Evolutionary conservation across 2,888 invertebrate species (phyloP), one percentile per base, ranked within the genome.

Genomic region (Macrophya alboannulata): DNA sequence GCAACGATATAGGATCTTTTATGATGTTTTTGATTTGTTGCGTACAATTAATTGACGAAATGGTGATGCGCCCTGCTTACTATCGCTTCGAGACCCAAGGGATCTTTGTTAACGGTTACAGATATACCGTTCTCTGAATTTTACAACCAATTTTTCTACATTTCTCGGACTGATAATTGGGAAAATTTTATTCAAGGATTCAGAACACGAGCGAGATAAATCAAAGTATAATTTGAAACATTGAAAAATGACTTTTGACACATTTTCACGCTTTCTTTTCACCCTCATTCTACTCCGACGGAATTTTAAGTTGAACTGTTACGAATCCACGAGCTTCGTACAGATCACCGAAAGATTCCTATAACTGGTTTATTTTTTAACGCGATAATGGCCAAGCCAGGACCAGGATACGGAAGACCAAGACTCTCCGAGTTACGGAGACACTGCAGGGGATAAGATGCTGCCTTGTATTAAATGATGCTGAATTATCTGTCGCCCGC

Each of bases 401-500:
- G 37, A 79, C 40, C 79, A 79, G 79, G 79, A 79, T 43, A 62
- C 81, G 62, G 43, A 81, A 81, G 62, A 81, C 43, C 72, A 21
- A 74, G 45, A 62, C 59, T 21, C n/a, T 17, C 25, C 4, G 25
- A 76, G 76, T 76, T 12, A 48, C 76, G 76, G 51, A 31, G 74
- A 43, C 40, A 40, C 62, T 21, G 43, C n/a, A n/a, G n/a, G 8
- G 62, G 40, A 81, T 43, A n/a, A 62, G 40, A 40, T 21, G 55
- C 81, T 17, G 81, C 43, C 5, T 62, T 62, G 81, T 62, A 90
- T 88, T 89, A 88, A 91, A 90, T 88, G 89, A 90, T 90, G 90
- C 89, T 90, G 90, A 91, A 91, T 91, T 90, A 91, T 91, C 91
- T 89, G 88, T 89, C 90, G 88, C 88, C 89, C 87, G 87, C 87